Evolutionary conservation across 2,797 vertebrate genomes (phyloP).

Genomic region (Octomys mimax): DNA sequence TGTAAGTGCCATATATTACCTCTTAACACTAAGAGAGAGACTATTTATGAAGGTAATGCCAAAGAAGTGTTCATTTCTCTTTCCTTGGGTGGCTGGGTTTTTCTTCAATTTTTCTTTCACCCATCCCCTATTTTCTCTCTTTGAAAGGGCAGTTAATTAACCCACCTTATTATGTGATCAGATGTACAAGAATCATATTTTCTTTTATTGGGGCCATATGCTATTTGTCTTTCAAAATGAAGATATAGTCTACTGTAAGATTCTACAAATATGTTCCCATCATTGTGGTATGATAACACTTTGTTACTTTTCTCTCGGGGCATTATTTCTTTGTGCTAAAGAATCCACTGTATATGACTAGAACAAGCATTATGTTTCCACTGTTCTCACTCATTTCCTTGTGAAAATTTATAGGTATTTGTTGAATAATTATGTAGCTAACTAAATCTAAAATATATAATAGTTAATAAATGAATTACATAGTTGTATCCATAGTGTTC

Average conservation of each 20-base stretch:
- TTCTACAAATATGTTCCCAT: background rate
- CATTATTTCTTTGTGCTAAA: background rate
- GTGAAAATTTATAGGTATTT: background rate
- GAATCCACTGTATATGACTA: background rate
- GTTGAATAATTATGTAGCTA: background rate
- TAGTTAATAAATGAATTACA: background rate
- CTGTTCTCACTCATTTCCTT: background rate
- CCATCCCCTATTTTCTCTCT: background rate
- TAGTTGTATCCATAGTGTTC: background rate
- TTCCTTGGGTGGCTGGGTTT: background rate
- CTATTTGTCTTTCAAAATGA: background rate
- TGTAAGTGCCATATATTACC: background rate
- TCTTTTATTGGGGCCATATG: background rate
- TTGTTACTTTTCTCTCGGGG: fast-evolving
- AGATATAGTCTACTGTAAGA: background rate
- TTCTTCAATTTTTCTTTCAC: background rate
- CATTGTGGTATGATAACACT: background rate
- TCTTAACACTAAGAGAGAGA: slow-evolving; percentile 25
- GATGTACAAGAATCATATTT: background rate
- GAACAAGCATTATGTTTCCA: background rate
- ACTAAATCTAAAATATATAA: background rate
- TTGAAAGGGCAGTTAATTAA: background rate
- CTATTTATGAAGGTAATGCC: background rate
- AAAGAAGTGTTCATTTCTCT: background rate
- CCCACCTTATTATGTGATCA: background rate